A percentile compares a stretch with the other conserved stretches of the same genome.
Conservation (phyloP, 2,113 vertebrate species). For the Microtus oregoni region DNA sequence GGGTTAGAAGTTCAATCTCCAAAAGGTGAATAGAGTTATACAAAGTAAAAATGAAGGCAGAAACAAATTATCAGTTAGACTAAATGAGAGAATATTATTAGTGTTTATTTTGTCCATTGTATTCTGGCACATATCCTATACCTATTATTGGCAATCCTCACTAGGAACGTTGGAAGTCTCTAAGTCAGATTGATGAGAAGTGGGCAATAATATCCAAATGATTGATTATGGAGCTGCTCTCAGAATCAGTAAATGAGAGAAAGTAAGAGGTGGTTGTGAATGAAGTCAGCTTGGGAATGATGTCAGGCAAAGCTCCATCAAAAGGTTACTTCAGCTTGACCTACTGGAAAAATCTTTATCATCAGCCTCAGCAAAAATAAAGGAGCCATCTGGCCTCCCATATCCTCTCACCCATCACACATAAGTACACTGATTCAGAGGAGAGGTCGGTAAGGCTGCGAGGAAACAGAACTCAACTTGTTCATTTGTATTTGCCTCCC, state of each 20-base stretch:
- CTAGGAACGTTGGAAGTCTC: not conserved
- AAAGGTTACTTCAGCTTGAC: not conserved
- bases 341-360: not conserved
- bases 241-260: not conserved
- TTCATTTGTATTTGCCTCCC: not conserved
- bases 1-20: not conserved
- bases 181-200: not conserved
- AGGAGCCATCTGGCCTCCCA: not conserved
- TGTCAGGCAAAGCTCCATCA: not conserved
- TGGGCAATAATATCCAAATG: not conserved
- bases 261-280: not conserved
- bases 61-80: not conserved
- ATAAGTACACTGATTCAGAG: not conserved
- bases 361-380: not conserved
- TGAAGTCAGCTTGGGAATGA: not conserved
- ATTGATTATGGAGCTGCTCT: not conserved
- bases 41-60: not conserved
- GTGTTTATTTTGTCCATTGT: not conserved
- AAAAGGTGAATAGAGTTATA: not conserved
- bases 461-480: not conserved
- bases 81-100: not conserved
- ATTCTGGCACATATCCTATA: not conserved
- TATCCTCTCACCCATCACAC: not conserved
- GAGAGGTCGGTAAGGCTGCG: not conserved
- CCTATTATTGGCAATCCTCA: not conserved